Percentiles rank a stretch among this genome's conserved stretches.
Evolutionary conservation across 2,113 vertebrate species (phyloP).

Genomic region (Glaucomys volans): DNA sequence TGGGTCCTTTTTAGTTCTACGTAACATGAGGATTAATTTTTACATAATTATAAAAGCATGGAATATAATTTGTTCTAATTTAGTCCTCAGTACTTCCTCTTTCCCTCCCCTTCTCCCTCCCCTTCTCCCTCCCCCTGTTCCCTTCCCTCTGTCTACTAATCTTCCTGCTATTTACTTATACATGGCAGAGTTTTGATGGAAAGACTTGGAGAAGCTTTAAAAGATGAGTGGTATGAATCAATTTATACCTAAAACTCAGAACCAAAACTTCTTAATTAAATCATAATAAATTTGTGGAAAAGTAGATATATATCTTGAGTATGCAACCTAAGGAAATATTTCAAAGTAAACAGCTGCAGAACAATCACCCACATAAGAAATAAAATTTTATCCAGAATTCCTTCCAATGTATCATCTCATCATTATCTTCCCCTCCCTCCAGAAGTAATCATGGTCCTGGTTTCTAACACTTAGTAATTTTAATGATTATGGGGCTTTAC

Average conservation of each 20-base stretch:
- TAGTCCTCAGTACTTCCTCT: too few species aligned
- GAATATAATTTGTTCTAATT: too few species aligned
- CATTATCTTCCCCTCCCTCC: not conserved
- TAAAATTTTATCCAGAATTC: not conserved
- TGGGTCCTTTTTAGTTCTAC: too few species aligned
- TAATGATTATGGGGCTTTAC: not conserved
- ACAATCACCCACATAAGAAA: not conserved
- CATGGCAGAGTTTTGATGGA: not conserved
- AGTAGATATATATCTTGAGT: not conserved
- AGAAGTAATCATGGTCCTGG: not conserved
- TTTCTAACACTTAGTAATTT: not conserved
- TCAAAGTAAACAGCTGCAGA: not conserved
- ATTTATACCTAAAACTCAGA: not conserved
- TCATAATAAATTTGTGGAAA: not conserved
- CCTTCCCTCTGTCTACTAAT: too few species aligned
- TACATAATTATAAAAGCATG: too few species aligned
- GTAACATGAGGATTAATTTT: too few species aligned
- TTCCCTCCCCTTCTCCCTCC: too few species aligned
- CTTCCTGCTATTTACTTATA: too few species aligned
- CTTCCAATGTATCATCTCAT: not conserved
- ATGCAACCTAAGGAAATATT: not conserved
- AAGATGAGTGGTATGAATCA: not conserved
- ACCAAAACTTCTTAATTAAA: not conserved
- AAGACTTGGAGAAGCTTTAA: not conserved
- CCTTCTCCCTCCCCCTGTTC: too few species aligned